Evolutionary conservation across 2,797 vertebrate species (phyloP).

Genomic region (Chloroceryle inda): DNA sequence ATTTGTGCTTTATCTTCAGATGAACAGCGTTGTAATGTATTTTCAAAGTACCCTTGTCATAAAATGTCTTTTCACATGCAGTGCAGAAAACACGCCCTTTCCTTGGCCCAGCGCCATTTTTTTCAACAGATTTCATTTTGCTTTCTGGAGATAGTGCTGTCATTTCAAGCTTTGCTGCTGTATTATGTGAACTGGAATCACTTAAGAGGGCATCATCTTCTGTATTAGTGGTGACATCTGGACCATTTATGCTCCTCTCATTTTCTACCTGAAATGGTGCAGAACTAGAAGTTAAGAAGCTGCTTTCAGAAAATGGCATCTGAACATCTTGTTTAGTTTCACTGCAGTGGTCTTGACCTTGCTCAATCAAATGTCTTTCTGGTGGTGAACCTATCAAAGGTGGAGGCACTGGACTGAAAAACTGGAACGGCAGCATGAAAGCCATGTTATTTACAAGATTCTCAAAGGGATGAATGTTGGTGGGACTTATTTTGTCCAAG

Average conservation of each 20-base stretch:
- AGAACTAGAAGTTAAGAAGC: constrained; percentile 81
- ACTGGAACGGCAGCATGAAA: constrained; percentile 95
- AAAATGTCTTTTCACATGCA: constrained; percentile 98
- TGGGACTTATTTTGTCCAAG: constrained; percentile 85
- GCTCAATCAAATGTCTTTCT: constrained; percentile 84
- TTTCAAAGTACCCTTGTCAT: constrained; percentile 98
- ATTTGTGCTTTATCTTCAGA: constrained; percentile 98
- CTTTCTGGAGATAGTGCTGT: constrained; percentile 88
- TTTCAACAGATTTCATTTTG: constrained; percentile 86
- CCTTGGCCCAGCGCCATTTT: constrained; percentile 82
- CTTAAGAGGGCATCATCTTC: constrained; percentile 87
- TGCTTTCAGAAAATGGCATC: constrained; percentile 78
- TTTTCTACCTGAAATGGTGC: constrained; percentile 84
- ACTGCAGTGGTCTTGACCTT: constrained; percentile 75
- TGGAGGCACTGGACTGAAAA: constrained; percentile 90
- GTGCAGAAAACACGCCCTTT: constrained; percentile 97
- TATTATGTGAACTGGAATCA: constrained; percentile 81
- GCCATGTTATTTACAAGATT: constrained; percentile 95
- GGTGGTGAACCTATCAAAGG: constrained; percentile 89
- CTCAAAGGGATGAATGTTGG: constrained; percentile 92
- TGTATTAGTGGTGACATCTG: constrained; percentile 83
- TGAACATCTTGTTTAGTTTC: constrained; percentile 79
- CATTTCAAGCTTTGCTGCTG: constrained; percentile 87
- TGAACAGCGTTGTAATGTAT: constrained; percentile 99
- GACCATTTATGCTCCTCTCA: constrained; percentile 77